Percentiles rank a stretch among this genome's conserved stretches.
phyloP scores from a whole-genome alignment of 2,888 invertebrate species.

The Trichogramma dendrolimi region DNA sequence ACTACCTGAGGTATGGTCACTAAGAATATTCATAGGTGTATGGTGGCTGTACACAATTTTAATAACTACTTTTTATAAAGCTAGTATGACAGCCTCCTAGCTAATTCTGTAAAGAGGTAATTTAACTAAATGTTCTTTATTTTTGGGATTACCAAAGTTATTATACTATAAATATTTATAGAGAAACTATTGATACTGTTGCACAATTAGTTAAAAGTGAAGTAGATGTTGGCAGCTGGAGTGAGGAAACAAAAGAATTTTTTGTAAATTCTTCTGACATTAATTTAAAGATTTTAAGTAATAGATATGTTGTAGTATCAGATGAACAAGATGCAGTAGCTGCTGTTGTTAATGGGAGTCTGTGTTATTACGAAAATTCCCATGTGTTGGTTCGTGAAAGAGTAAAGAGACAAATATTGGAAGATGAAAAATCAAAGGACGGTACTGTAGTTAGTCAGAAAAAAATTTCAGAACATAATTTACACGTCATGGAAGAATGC shows the following conservation, averaged over 20 bases:
- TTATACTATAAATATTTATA: constrained; percentile 37
- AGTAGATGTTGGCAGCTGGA: constrained; percentile 70
- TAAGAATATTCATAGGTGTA: constrained; percentile 78
- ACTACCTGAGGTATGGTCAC: constrained; percentile 74
- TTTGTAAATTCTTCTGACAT: constrained; percentile 68
- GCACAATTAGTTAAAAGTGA: constrained; percentile 65
- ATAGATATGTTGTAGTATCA: constrained; percentile 62
- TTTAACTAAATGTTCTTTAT: constrained; percentile 9
- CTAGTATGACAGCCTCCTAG: constrained; percentile 82
- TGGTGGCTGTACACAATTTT: constrained; percentile 83
- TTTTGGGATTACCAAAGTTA: neutral
- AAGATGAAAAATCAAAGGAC: constrained; percentile 41
- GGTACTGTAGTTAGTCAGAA: constrained; percentile 28
- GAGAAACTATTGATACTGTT: constrained; percentile 76
- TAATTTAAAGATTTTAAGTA: constrained; percentile 63
- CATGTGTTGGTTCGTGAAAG: constrained; percentile 66
- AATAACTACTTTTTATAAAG: constrained; percentile 74
- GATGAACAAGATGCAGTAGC: constrained; percentile 64
- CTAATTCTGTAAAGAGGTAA: constrained; percentile 70
- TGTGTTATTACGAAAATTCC: constrained; percentile 77
- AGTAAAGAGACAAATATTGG: constrained; percentile 57
- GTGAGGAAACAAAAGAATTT: constrained; percentile 65
- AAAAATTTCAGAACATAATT: constrained; percentile 51
- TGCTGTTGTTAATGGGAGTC: constrained; percentile 65
- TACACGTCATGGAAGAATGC: constrained; percentile 81